Conservation (phyloP, 2,888 invertebrate species). For the Diarsia brunnea region DNA sequence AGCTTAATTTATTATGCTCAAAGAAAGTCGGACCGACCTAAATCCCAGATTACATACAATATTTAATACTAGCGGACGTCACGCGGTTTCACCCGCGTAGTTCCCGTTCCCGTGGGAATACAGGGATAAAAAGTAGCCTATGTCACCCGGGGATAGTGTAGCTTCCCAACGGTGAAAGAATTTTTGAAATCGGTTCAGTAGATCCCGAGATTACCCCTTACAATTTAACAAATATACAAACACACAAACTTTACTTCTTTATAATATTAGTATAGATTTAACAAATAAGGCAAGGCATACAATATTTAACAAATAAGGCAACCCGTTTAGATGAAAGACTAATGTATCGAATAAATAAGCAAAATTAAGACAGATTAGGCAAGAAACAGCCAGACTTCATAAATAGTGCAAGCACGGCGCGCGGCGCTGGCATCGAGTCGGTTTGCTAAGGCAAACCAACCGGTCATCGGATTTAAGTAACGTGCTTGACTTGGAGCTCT, state of each 20-base stretch:
- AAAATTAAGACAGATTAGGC: constrained; percentile 13
- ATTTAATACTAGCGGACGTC: too few species aligned
- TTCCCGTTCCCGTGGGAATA: too few species aligned
- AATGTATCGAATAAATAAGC: constrained; percentile 31
- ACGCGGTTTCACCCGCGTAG: too few species aligned
- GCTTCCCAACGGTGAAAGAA: too few species aligned
- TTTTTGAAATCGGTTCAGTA: too few species aligned
- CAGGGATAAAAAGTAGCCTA: too few species aligned
- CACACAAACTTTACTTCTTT: too few species aligned
- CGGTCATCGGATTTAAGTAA: constrained; percentile 32
- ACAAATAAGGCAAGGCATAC: too few species aligned
- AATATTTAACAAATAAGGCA: constrained; percentile 27
- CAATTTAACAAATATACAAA: too few species aligned
- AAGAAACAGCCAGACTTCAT: constrained; percentile 14
- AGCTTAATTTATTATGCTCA: constrained; percentile 61
- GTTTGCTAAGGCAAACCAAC: constrained; percentile 23
- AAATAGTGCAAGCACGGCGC: constrained; percentile 17
- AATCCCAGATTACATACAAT: not conserved
- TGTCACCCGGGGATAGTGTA: too few species aligned
- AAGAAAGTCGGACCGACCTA: constrained; percentile 12
- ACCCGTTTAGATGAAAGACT: constrained; percentile 7
- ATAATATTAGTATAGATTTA: too few species aligned
- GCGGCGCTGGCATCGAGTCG: constrained; percentile 13
- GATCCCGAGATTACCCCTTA: too few species aligned
- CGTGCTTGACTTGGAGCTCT: constrained; percentile 24